Percentiles rank a stretch among this genome's conserved stretches.
phyloP scores from a whole-genome alignment of 2,888 invertebrate genomes.

The Lepas anatifera region DNA sequence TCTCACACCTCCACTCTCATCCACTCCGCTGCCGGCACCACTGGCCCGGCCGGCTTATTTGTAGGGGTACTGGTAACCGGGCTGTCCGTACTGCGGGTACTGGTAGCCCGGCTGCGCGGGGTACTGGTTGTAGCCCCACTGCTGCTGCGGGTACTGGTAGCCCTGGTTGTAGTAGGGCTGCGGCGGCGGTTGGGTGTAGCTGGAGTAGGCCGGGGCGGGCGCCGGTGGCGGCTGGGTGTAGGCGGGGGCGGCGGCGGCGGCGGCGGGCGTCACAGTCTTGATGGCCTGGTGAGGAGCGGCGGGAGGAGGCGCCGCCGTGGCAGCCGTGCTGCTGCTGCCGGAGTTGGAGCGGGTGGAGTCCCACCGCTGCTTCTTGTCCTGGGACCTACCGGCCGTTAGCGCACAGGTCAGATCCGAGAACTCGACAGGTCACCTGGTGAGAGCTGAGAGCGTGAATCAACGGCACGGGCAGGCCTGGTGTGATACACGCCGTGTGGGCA shows the following conservation, averaged over 20 bases:
- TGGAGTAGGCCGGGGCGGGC: background rate
- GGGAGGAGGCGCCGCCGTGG: background rate
- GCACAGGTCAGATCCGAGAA: too few species aligned
- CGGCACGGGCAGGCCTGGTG: too few species aligned
- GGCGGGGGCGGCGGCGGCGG: background rate
- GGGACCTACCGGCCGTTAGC: too few species aligned
- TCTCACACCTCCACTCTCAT: too few species aligned
- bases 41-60: background rate
- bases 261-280: background rate
- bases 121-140: background rate
- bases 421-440: too few species aligned
- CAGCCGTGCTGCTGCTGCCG: background rate
- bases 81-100: background rate
- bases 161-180: background rate
- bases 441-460: too few species aligned
- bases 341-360: background rate
- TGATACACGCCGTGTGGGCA: too few species aligned
- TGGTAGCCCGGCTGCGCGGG: background rate
- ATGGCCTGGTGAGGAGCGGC: background rate
- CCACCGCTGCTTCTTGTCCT: background rate
- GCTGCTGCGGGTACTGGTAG: background rate
- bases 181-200: background rate
- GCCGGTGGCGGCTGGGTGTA: background rate
- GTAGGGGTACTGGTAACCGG: constrained; percentile 5
- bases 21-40: too few species aligned